phyloP scores from a whole-genome alignment of 2,888 invertebrate species.

The Lepidocyrtinus sp. region DNA sequence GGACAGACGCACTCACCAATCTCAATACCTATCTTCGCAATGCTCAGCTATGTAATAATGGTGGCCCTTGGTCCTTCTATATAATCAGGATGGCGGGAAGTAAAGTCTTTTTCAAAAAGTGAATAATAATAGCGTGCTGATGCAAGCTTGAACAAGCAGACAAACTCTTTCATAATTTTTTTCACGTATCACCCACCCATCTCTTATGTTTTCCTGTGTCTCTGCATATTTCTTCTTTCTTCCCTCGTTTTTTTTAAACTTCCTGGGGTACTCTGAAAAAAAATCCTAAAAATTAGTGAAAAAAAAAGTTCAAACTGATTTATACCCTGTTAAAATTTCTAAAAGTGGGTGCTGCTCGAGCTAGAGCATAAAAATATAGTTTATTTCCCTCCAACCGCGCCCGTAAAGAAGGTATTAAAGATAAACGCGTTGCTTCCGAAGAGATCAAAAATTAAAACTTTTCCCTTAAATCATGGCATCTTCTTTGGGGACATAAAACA shows the following conservation, averaged over 20 bases:
- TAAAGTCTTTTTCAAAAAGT: not conserved
- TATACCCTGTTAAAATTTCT: too few species aligned
- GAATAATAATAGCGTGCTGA: conserved; percentile 28
- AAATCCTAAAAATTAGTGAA: conserved; percentile 46
- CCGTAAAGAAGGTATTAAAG: conserved; percentile 46
- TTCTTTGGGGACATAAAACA: not conserved
- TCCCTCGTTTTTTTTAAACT: conserved; percentile 3
- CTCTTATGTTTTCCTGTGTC: conserved; percentile 25
- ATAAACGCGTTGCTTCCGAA: conserved; percentile 58
- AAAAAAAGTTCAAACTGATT: conserved; percentile 48
- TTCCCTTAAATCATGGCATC: conserved; percentile 57
- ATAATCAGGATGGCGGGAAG: not conserved
- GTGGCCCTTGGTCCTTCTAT: not conserved
- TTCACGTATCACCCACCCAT: conserved; percentile 42
- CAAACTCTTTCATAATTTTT: conserved; percentile 31
- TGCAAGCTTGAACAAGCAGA: conserved; percentile 33
- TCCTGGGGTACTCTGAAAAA: too few species aligned
- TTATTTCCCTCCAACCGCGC: not conserved
- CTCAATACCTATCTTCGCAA: too few species aligned
- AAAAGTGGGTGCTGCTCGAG: too few species aligned
- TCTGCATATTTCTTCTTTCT: too few species aligned
- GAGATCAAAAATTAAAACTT: conserved; percentile 61
- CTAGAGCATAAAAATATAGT: not conserved
- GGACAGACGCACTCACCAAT: too few species aligned
- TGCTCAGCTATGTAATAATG: too few species aligned